A percentile compares a stretch with the other conserved stretches of the same genome.
Evolutionary conservation across 2,797 vertebrate genomes (phyloP).

Genomic region (Notolepis coatsorum): DNA sequence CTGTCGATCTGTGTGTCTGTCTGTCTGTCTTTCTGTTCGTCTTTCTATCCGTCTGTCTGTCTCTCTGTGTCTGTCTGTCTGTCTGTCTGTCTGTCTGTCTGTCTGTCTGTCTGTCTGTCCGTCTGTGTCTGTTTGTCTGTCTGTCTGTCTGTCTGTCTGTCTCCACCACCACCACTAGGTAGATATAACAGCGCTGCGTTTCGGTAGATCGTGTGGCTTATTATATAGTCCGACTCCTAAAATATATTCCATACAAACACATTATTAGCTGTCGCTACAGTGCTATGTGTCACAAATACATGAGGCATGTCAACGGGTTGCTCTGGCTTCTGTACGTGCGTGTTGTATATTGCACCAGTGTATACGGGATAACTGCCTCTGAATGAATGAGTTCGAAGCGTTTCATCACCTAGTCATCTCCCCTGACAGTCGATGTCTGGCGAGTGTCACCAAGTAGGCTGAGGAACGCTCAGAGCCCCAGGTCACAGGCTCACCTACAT

Average conservation of each 20-base stretch:
- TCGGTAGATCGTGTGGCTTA: neutral
- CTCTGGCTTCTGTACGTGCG: neutral
- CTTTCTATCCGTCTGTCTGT: neutral
- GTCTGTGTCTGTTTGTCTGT: no score
- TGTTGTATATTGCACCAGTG: neutral
- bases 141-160: neutral
- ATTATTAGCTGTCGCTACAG: neutral
- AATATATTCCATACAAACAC: neutral
- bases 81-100: neutral
- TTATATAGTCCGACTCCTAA: no score
- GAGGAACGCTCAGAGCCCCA: neutral
- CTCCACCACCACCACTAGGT: neutral
- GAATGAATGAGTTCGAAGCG: conserved; percentile 11
- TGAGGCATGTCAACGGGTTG: neutral
- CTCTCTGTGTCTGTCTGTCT: conserved; percentile 1
- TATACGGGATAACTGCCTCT: neutral
- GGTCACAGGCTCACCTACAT: conserved; percentile 10
- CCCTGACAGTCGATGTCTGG: conserved; percentile 17
- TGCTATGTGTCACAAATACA: neutral
- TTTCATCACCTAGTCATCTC: conserved; percentile 43
- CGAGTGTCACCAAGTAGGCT: conserved; percentile 9
- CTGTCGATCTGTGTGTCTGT: neutral
- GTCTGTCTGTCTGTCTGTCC: neutral
- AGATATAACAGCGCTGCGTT: neutral
- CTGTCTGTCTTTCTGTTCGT: neutral